Base-by-base conservation (phyloP, 2,113 vertebrate species). In the Saccopteryx leptura region DNA sequence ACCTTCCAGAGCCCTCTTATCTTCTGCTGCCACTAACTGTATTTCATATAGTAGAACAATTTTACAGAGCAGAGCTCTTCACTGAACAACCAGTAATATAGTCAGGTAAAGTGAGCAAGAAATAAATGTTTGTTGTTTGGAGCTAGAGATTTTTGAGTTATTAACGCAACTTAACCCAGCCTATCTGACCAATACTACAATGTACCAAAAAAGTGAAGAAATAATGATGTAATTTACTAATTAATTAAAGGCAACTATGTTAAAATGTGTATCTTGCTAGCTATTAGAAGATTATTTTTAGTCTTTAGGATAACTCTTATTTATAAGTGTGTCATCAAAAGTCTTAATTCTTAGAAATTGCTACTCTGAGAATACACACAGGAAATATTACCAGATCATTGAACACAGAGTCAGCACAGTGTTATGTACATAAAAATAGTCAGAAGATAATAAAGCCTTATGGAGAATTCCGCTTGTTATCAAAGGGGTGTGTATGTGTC, bases 61-160 rank as follows among this genome's bases (percentile, higher is more conserved):
- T 89, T 54, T 75, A 24, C 18, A 85, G 17, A 93, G n/a, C 33
- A 79, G 75, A 92, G 26, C 23, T 90, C 56, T 96, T 92, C 28
- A 76, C 72, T 39, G 39, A 39, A 39, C 7, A 91, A 24, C 66
- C 21, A 82, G 4, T n/a, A 4, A 68, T 80, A 83, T 26, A 68
- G 39, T 39, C 18, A 63, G 28, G 24, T 61, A 85, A 68, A 84
- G 12, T 71, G 60, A 88, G 10, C 5, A 19, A 84, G 58, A 85
- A 95, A 19, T 72, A 88, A 91, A 50, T 79, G 78, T 66, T 86
- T 61, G 61, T 88, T 94, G 19, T 91, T 91, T 82, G 88, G 81
- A 95, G 13, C 14, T 31, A 52, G 28, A 76, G 74, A 54, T 54
- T 76, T 76, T 76, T 76, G 19, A 31, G 14, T 92, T 81, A 31